These are phyloP conservation scores for Cephus nigrinus DNA, from an alignment of 2,888 invertebrate species.

Conservation along the genomic window DNA sequence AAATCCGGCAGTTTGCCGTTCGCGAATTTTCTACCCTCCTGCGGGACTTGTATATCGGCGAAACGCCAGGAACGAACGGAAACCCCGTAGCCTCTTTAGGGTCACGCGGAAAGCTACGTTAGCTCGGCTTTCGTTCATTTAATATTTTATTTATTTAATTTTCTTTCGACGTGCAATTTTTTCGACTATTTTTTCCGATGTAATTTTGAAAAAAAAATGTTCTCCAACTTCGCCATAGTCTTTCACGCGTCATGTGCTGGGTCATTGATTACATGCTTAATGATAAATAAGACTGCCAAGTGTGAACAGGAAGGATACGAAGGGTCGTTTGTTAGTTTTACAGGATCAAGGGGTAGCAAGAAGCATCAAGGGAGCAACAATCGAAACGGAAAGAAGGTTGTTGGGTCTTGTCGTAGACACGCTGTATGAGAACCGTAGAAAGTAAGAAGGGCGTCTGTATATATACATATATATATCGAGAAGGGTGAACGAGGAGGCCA, in stretches of 20 bases:
- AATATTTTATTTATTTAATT: not conserved
- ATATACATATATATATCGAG: not conserved
- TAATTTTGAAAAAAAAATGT: too few relatives aligned
- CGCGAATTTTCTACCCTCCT: constrained; percentile 18
- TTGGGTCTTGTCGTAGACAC: not conserved
- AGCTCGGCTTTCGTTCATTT: not conserved
- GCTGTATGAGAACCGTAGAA: not conserved
- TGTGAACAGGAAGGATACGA: not conserved
- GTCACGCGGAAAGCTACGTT: not conserved
- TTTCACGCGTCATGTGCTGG: not conserved
- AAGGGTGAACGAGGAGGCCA: constrained; percentile 25
- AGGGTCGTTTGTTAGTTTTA: not conserved
- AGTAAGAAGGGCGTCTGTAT: not conserved
- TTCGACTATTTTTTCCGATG: not conserved
- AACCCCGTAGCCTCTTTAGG: not conserved
- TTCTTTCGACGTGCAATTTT: not conserved
- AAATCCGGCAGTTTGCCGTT: constrained; percentile 37
- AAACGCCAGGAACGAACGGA: not conserved
- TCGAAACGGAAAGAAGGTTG: constrained; percentile 43
- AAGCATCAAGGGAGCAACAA: constrained; percentile 48
- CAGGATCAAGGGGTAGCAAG: not conserved
- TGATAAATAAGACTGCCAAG: not conserved
- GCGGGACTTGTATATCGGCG: not conserved
- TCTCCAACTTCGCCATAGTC: not conserved
- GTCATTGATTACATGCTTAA: not conserved